A percentile compares a stretch with the other conserved stretches of the same genome.
These are phyloP conservation scores for Helobdella robusta DNA, from an alignment of 2,888 invertebrate genomes.

Conservation along the genomic window DNA sequence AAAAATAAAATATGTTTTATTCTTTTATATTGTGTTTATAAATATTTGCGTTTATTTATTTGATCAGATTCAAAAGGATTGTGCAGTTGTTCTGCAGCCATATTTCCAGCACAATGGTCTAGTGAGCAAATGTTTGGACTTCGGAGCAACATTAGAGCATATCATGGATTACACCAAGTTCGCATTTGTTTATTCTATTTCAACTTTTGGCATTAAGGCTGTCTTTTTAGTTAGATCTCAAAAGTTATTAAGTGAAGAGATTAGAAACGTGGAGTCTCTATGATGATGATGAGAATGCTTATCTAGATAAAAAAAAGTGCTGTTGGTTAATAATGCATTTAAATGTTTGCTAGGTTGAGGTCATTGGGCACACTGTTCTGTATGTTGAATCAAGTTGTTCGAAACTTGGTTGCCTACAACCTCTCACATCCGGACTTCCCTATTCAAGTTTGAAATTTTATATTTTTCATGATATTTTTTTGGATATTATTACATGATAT, in stretches of 20 bases:
- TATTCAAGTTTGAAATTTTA: conserved; percentile 52
- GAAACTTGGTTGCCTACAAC: conserved; percentile 85
- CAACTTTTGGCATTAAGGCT: not conserved
- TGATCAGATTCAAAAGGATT: conserved; percentile 75
- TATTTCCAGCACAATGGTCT: conserved; percentile 70
- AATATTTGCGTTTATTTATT: not conserved
- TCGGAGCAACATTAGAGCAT: conserved; percentile 76
- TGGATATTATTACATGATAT: not conserved
- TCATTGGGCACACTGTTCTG: conserved; percentile 91
- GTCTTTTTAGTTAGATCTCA: too few species aligned
- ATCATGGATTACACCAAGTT: conserved; percentile 85
- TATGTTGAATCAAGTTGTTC: conserved; percentile 84
- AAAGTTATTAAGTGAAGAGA: too few species aligned
- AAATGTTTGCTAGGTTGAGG: too few species aligned
- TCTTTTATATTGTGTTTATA: not conserved
- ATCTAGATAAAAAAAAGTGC: too few species aligned
- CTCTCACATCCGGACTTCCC: conserved; percentile 88
- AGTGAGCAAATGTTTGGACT: conserved; percentile 82
- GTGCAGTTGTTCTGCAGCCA: conserved; percentile 71
- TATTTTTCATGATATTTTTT: not conserved
- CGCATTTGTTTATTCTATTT: not conserved
- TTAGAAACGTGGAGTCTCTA: too few species aligned
- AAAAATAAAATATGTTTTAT: not conserved
- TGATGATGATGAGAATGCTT: too few species aligned
- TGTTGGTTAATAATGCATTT: too few species aligned